Conservation (phyloP, 2,888 invertebrate species). For the Andrena flavipes region DNA sequence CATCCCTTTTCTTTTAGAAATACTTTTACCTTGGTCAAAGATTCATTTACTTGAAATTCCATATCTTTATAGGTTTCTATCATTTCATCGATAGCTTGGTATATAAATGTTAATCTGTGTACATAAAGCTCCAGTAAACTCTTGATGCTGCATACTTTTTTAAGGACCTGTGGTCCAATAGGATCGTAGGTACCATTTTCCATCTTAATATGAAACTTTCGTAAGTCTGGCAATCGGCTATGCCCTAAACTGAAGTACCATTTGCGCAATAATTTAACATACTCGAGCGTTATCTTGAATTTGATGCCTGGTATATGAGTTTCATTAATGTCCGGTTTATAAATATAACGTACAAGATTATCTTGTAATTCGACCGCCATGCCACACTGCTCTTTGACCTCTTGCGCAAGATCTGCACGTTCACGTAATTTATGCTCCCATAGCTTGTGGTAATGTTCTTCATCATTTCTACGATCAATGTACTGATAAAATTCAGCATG, state of each 20-base stretch:
- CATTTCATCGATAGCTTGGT: constrained; percentile 30
- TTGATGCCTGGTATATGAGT: constrained; percentile 25
- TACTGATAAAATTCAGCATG: constrained; percentile 19
- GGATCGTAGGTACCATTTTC: constrained; percentile 38
- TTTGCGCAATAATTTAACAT: constrained; percentile 44
- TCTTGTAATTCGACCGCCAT: constrained; percentile 33
- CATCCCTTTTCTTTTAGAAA: constrained; percentile 46
- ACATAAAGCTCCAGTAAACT: constrained; percentile 36
- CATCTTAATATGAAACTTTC: constrained; percentile 24
- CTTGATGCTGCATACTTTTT: constrained; percentile 21
- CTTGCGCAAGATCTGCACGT: background rate
- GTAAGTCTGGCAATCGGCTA: constrained; percentile 44
- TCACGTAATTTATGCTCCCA: constrained; percentile 37
- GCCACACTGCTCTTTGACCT: constrained; percentile 41
- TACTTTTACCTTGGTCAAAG: constrained; percentile 24
- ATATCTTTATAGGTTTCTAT: constrained; percentile 40
- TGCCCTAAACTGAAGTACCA: constrained; percentile 60
- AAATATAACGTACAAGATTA: constrained; percentile 45
- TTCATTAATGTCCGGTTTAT: constrained; percentile 15
- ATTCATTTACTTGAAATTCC: constrained; percentile 33
- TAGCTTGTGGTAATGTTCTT: constrained; percentile 24
- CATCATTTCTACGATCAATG: constrained; percentile 6
- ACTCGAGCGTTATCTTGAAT: constrained; percentile 52
- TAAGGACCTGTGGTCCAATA: background rate
- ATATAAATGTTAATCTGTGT: constrained; percentile 21